These are phyloP conservation scores for Muntiacus muntjak DNA, from an alignment of 2,113 vertebrate genomes.

Conservation along the genomic window DNA sequence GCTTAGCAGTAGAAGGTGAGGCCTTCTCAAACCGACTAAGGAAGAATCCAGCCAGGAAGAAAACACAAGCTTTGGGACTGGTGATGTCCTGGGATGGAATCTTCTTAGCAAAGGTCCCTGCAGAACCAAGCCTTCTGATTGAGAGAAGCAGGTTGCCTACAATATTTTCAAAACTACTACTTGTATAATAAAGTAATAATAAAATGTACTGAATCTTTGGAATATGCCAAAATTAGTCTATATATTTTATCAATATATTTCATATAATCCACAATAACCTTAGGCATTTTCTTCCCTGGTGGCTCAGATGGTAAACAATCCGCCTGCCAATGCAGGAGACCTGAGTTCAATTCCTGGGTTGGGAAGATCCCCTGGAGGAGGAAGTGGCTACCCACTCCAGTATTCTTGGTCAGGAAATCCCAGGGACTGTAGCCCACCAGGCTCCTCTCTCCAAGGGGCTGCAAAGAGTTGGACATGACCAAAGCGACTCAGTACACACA, in stretches of 20 bases:
- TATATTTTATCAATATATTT: not conserved
- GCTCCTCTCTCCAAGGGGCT: not conserved
- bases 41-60: not conserved
- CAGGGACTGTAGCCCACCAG: not conserved
- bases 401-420: not conserved
- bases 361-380: not conserved
- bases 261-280: not conserved
- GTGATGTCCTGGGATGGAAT: not conserved
- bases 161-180: not conserved
- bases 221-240: not conserved
- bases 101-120: not conserved
- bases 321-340: not conserved
- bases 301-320: not conserved
- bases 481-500: fast-evolving
- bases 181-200: not conserved
- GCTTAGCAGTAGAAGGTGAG: not conserved
- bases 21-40: not conserved
- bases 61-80: not conserved
- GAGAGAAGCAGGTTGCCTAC: not conserved
- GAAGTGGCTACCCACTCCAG: not conserved
- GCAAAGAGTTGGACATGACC: not conserved
- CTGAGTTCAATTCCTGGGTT: not conserved
- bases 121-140: not conserved
- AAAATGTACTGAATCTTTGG: not conserved
- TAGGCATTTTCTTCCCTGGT: not conserved